Evolutionary conservation across 2,113 vertebrate species (phyloP).

Genomic region (Anguilla rostrata): DNA sequence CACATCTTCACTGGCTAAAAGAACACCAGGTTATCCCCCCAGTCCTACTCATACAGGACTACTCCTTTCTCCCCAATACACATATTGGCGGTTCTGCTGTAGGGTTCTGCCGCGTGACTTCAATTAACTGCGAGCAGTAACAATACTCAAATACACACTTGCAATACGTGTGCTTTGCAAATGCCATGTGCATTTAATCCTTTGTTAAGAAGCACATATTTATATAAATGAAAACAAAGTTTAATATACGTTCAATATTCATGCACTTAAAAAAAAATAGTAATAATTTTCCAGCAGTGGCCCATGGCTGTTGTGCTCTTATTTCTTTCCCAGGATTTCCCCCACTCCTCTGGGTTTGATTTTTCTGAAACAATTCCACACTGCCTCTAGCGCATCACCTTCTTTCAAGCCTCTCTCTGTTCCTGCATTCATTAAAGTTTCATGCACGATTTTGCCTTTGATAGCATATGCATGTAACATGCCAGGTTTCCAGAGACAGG

Average conservation of each 20-base stretch:
- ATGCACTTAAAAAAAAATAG: not conserved
- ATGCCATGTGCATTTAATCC: not conserved
- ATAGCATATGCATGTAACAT: slow-evolving; percentile 70
- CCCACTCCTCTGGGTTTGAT: slow-evolving; percentile 56
- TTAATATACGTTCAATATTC: not conserved
- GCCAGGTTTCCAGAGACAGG: slow-evolving; percentile 57
- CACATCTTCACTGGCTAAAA: not conserved
- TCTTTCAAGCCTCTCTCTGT: slow-evolving; percentile 48
- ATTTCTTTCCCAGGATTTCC: slow-evolving; percentile 56
- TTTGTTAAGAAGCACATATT: not conserved
- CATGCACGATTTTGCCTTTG: slow-evolving; percentile 68
- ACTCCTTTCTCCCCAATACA: not conserved
- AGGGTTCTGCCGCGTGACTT: not conserved
- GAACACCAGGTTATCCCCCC: not conserved
- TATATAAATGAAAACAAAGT: not conserved
- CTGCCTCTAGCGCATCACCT: slow-evolving; percentile 62
- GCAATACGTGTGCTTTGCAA: not conserved
- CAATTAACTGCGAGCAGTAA: not conserved
- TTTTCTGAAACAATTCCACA: slow-evolving; percentile 67
- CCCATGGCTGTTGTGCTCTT: slow-evolving; percentile 55
- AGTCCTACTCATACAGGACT: not conserved
- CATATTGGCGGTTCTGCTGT: not conserved
- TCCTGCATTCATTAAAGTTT: slow-evolving; percentile 69
- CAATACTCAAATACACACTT: not conserved
- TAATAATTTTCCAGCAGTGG: slow-evolving; percentile 39